A percentile compares a stretch with the other conserved stretches of the same genome.
These are phyloP conservation scores for Latrodectus hesperus DNA, from an alignment of 2,888 invertebrate genomes.

Conservation along the genomic window DNA sequence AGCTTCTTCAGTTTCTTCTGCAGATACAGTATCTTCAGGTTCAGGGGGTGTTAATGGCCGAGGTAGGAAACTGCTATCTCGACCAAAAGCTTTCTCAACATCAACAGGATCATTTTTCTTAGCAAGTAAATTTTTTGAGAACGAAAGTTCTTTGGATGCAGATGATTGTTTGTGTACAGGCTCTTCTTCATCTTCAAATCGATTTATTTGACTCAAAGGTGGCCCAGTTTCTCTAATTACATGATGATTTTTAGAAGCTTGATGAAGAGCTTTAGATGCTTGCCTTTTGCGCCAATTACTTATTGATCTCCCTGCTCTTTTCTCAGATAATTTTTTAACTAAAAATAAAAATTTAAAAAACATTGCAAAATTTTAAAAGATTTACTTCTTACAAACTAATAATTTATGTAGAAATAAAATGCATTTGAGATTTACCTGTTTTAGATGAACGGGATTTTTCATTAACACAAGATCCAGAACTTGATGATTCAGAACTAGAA, in stretches of 20 bases:
- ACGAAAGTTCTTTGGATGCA: slow-evolving; percentile 18
- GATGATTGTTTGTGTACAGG: background rate
- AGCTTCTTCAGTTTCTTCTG: slow-evolving; percentile 57
- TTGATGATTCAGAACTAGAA: slow-evolving; percentile 59
- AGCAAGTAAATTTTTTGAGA: slow-evolving; percentile 47
- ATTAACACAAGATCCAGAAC: slow-evolving; percentile 37
- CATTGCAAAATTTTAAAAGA: background rate
- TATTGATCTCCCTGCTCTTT: slow-evolving; percentile 46
- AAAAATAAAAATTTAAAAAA: background rate
- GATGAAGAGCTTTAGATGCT: slow-evolving; percentile 5
- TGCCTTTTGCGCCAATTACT: slow-evolving; percentile 27
- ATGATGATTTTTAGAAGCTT: background rate
- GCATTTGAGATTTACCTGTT: background rate
- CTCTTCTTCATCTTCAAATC: background rate
- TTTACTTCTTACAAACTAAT: background rate
- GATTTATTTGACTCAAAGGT: background rate
- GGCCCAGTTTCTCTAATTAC: background rate
- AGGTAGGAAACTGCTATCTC: slow-evolving; percentile 58
- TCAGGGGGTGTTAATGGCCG: slow-evolving; percentile 58
- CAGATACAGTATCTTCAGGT: slow-evolving; percentile 57
- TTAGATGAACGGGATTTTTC: slow-evolving; percentile 30
- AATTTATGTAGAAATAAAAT: background rate
- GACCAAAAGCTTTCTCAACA: slow-evolving; percentile 61
- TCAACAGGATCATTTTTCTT: slow-evolving; percentile 63
- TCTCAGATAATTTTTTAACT: slow-evolving; percentile 42